Base-by-base conservation (phyloP, 1,140 invertebrate genomes). In the Schlechtendalia chinensis region DNA sequence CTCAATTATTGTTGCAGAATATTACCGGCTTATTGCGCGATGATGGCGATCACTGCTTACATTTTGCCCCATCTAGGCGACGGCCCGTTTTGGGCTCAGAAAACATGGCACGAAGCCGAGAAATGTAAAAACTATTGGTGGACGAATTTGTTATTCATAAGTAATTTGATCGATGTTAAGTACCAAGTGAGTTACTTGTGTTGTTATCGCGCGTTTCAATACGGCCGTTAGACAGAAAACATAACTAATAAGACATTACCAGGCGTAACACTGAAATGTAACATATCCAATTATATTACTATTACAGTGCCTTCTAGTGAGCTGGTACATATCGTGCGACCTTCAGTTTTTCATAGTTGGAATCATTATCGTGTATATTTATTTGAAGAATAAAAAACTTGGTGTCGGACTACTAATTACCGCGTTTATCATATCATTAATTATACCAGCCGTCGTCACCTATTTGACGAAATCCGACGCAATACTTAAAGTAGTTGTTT, bases 301-400 rank as follows among this genome's bases (percentile, higher is more conserved):
- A 47, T 75, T 81, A 17, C n/a, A 81, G 81, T 81, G 81, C 39
- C 67, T 81, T 2, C 10, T 81, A 19, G 45, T 75, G 16, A 81
- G 81, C 54, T 81, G 81, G 81, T 81, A 81, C n/a, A 56, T 81
- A 65, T 75, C 81, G 39, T 58, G 47, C 27, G 81, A 81, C 54
- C 2, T 81, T 14, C 81, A 81, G 17, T 65, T 81, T 11, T 39
- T 50, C 22, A 45, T 77, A 14, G 17, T 75, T 75, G 81, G 81
- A 27, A 22, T 59, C 14, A 5, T 63, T 29, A 16, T 75, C 8
- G 5, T 75, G 19, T 75, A 65, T 32, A 27, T 81, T 29, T 75
- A 61, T 19, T 32, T 58, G 16, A 81, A 63, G 24, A 81, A 54
- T 10, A 19, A 11, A 16, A 81, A 74, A 65, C 17, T 32, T 5